Conservation (phyloP, 1,140 invertebrate genomes). For the Drosophila malerkotliana region DNA sequence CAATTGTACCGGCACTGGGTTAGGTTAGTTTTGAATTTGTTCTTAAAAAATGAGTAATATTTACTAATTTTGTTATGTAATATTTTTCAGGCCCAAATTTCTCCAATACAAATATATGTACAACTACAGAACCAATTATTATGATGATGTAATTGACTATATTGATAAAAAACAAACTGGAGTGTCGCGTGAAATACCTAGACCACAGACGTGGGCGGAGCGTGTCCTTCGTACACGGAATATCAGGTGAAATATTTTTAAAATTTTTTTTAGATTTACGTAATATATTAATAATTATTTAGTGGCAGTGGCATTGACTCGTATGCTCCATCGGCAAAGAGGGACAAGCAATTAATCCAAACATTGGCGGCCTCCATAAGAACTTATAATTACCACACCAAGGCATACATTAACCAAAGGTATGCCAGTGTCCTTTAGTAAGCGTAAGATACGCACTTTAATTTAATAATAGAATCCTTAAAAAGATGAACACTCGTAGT, state of each 20-base stretch:
- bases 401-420: slow-evolving; percentile 87
- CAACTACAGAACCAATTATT: slow-evolving; percentile 93
- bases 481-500: slow-evolving; percentile 30
- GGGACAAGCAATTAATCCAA: slow-evolving; percentile 85
- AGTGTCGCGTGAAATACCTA: slow-evolving; percentile 88
- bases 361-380: slow-evolving; percentile 85
- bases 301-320: slow-evolving; percentile 67
- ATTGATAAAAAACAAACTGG: slow-evolving; percentile 90
- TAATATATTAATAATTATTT: background rate
- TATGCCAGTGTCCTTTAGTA: slow-evolving; percentile 84
- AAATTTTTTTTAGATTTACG: slow-evolving; percentile 5
- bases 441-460: slow-evolving; percentile 22
- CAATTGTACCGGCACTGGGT: slow-evolving; percentile 90
- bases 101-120: slow-evolving; percentile 92
- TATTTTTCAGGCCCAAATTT: slow-evolving; percentile 87
- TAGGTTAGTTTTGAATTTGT: slow-evolving; percentile 84
- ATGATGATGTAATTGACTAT: slow-evolving; percentile 92
- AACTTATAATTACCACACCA: slow-evolving; percentile 87
- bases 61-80: slow-evolving; percentile 3
- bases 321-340: slow-evolving; percentile 68
- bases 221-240: slow-evolving; percentile 87
- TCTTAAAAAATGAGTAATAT: background rate
- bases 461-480: slow-evolving; percentile 38
- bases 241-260: slow-evolving; percentile 51
- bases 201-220: slow-evolving; percentile 92